A percentile compares a stretch with the other conserved stretches of the same genome.
phyloP scores from a whole-genome alignment of 2,113 vertebrate genomes.

The Sylvietta virens region DNA sequence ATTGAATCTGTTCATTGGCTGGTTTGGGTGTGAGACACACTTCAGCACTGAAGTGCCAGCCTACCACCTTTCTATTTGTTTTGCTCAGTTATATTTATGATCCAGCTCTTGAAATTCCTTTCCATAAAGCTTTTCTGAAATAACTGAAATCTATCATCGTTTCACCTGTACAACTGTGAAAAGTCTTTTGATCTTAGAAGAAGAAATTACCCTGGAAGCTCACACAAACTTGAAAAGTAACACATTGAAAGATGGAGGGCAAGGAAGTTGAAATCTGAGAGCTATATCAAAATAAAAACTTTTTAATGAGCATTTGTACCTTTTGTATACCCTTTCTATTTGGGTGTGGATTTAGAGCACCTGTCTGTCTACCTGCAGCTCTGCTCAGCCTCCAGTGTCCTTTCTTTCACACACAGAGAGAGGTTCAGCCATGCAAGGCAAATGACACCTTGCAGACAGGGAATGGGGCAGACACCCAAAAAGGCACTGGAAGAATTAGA shows the following conservation, averaged over 20 bases:
- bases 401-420: not conserved
- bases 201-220: not conserved
- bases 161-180: not conserved
- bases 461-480: accelerated
- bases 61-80: not conserved
- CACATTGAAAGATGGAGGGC: accelerated
- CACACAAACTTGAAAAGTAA: not conserved
- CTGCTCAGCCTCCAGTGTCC: not conserved
- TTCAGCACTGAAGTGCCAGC: not conserved
- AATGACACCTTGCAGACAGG: not conserved
- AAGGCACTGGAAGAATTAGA: not conserved
- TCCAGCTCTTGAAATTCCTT: not conserved
- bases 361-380: not conserved
- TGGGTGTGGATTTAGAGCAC: not conserved
- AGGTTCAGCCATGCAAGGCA: not conserved
- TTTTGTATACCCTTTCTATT: not conserved
- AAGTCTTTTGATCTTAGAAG: not conserved
- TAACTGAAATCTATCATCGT: not conserved
- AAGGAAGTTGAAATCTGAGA: not conserved
- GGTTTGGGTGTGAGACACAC: not conserved
- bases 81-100: not conserved
- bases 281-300: not conserved
- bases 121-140: not conserved
- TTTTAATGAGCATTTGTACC: not conserved
- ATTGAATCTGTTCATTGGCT: not conserved